Base-by-base conservation (phyloP, 2,113 vertebrate genomes). In the Sinocyclocheilus anophthalmus region DNA sequence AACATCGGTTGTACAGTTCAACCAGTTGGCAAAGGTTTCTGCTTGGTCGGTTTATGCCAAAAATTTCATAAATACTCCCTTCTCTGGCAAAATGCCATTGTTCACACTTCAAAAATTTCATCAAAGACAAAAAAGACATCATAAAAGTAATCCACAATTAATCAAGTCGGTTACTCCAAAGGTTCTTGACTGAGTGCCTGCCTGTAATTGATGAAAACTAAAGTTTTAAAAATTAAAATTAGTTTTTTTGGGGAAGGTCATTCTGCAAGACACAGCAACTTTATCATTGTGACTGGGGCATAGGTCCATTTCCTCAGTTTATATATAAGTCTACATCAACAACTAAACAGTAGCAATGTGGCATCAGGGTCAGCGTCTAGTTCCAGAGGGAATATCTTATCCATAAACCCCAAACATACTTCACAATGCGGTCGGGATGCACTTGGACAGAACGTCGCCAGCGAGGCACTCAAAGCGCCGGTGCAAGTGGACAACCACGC, bases 381-480 rank as follows among this genome's bases (percentile, higher is more conserved):
- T 37, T 69, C 26, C 57, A 26, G 39, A 37, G 14, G 79, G 42
- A 83, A 48, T 22, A 83, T 73, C 81, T 83, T 57, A 59, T 83
- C 48, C 8, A 73, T 39, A 42, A 57, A 26, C 48, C 22, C 50
- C 33, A 61, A 37, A 61, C 77, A 80, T 39, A 13, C 77, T 42
- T 80, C 57, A 80, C 53, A 73, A 57, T 57, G 65, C 8, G 80
- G 80, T 53, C 63, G 5, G 80, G 45, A 70, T 82, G n/a, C 50
- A 26, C 67, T 72, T 39, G 22, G 84, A 80, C 84, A 42, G 48
- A 42, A 13, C 24, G 81, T 37, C 81, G 81, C 81, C 80, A 82
- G 45, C 9, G 42, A 85, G 48, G 30, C 42, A 33, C 37, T 65
- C 63, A 11, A 45, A 45, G 42, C 42, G 42, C 42, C 42, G 42